phyloP scores from a whole-genome alignment of 2,888 invertebrate genomes.

The Dryadula phaetusa region DNA sequence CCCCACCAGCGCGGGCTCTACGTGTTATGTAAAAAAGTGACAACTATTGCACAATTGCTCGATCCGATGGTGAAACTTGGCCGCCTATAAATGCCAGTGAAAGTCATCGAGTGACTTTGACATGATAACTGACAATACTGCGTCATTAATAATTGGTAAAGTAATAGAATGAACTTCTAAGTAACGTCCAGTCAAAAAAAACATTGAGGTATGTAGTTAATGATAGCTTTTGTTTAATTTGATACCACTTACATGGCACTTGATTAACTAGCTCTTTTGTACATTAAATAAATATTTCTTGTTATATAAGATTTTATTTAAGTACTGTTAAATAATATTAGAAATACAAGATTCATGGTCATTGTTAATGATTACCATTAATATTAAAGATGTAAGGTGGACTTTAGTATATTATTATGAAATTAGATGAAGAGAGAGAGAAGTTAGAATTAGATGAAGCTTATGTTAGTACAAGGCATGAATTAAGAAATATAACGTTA shows the following conservation, averaged over 20 bases:
- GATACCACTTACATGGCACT: neutral
- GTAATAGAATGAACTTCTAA: slow-evolving; percentile 43
- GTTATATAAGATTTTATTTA: slow-evolving; percentile 16
- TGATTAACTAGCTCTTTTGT: neutral
- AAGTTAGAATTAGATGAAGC: neutral
- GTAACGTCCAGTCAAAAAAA: neutral
- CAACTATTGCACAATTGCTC: slow-evolving; percentile 81
- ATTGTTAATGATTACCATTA: slow-evolving; percentile 14
- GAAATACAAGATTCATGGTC: slow-evolving; percentile 22
- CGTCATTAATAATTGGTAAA: slow-evolving; percentile 54
- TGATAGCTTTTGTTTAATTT: neutral
- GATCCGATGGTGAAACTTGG: slow-evolving; percentile 80
- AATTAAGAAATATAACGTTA: neutral
- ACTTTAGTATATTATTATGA: neutral
- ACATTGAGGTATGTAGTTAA: neutral
- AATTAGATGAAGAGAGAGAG: too few relatives aligned
- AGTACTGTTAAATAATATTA: slow-evolving; percentile 2
- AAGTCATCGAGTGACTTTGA: slow-evolving; percentile 80
- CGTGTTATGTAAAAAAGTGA: slow-evolving; percentile 80
- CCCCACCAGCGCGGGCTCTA: slow-evolving; percentile 38
- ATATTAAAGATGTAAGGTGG: slow-evolving; percentile 1
- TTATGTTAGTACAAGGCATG: neutral
- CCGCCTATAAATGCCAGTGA: slow-evolving; percentile 79
- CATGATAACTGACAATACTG: slow-evolving; percentile 61
- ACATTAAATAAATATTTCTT: neutral